These are phyloP conservation scores for Psammodynastes pulverulentus DNA, from an alignment of 2,113 vertebrate species.

Conservation along the genomic window DNA sequence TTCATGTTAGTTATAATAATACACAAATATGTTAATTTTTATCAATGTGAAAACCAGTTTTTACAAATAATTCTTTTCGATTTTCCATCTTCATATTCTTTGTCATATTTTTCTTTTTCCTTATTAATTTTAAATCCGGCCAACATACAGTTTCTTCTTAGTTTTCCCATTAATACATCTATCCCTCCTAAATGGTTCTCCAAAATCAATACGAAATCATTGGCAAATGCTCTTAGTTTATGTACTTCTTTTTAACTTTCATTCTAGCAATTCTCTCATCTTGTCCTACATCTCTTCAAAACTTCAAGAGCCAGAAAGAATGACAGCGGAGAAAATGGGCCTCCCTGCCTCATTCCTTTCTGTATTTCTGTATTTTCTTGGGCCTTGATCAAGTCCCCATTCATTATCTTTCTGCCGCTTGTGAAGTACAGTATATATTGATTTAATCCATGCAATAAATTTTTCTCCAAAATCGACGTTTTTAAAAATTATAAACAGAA, in stretches of 20 bases:
- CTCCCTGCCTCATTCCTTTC: neutral
- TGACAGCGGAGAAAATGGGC: neutral
- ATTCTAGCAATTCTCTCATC: neutral
- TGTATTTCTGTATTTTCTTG: neutral
- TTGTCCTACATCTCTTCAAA: neutral
- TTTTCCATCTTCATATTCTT: neutral
- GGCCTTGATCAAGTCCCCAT: neutral
- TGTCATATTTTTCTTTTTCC: neutral
- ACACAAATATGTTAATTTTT: neutral
- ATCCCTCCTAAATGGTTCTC: neutral
- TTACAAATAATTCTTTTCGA: neutral
- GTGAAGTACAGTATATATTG: neutral
- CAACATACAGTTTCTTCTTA: neutral
- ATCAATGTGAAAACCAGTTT: neutral
- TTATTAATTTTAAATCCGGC: neutral
- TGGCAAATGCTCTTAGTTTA: neutral
- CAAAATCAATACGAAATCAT: neutral
- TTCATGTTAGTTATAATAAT: neutral
- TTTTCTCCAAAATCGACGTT: neutral
- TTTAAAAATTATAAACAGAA: neutral
- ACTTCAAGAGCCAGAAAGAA: neutral
- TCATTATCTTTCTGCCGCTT: neutral
- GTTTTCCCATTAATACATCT: neutral
- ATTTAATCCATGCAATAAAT: neutral
- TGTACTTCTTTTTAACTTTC: neutral